phyloP scores from a whole-genome alignment of 2,113 vertebrate species.

The Ramphastos sulfuratus region DNA sequence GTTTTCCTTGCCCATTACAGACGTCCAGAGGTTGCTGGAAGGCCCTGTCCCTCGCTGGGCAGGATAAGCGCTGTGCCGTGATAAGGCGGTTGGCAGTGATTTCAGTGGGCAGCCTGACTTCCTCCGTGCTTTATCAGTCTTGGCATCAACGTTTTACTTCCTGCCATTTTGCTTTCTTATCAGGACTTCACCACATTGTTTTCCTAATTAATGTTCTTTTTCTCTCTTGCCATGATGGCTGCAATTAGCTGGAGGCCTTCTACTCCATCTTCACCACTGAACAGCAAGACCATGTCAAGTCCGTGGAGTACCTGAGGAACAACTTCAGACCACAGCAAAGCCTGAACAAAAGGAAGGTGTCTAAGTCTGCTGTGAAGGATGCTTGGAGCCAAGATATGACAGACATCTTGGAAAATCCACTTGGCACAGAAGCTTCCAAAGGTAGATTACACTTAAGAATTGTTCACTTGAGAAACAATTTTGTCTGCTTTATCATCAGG shows the following conservation, averaged over 20 bases:
- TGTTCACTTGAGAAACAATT: background rate
- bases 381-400: constrained; percentile 89
- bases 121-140: constrained; percentile 35
- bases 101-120: constrained; percentile 47
- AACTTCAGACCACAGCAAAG: constrained; percentile 92
- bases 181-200: constrained; percentile 50
- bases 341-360: constrained; percentile 87
- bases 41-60: background rate
- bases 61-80: constrained; percentile 16
- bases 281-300: constrained; percentile 97
- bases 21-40: background rate
- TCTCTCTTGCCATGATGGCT: constrained; percentile 14
- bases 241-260: constrained; percentile 90
- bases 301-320: constrained; percentile 94
- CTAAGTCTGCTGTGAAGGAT: constrained; percentile 91
- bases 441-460: constrained; percentile 69
- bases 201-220: constrained; percentile 64
- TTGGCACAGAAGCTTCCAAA: constrained; percentile 92
- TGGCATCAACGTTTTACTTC: constrained; percentile 34
- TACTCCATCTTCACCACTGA: constrained; percentile 99
- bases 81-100: constrained; percentile 33
- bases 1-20: background rate
- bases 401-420: constrained; percentile 82
- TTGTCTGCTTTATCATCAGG: background rate
- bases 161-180: constrained; percentile 47